Evolutionary conservation across 2,888 invertebrate genomes (phyloP), one percentile per base, ranked within the genome.

Genomic region (Iphiclides podalirius): DNA sequence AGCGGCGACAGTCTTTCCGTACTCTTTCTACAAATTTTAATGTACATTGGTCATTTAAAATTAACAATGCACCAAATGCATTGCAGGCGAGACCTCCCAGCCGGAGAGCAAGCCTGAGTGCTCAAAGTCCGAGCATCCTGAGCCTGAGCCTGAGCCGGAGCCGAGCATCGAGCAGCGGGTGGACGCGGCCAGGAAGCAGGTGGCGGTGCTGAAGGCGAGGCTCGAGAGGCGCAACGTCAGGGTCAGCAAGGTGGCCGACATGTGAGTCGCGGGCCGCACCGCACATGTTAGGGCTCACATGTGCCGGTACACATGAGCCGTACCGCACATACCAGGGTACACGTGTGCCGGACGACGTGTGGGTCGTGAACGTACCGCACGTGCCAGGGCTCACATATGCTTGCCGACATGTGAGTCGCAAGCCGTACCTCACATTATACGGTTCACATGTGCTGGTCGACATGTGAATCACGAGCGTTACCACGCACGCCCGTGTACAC

Each of bases 201-300:
- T 98, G 54, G 90, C 92, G 44, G 82, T 93, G 70, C 87, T 97
- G 55, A 92, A 93, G 58, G 92, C 94, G 63, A 91, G 95, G 63
- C 86, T 98, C 55, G 97, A 97, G 72, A 89, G 97, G 54, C 90
- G 96, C 60, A 97, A 96, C 74, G 94, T 96, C 55, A 94, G 96
- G 78, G 94, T 97, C 61, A 97, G 97, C 58, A 98, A 98, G 90
- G 97, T 97, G 9, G 95, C 97, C 1, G 97, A 98, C 76, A 94
- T 97, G 95, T 97, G 75, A 93, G 95, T 92, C n/a, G 28, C 6
- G 9, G n/a, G n/a, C n/a, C n/a, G n/a, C n/a, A n/a, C n/a, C n/a
- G n/a, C n/a, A 14, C 1, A 11, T 35, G 9, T 3, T n/a, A 26
- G 1, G 33, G 9, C 14, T 1, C 13, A 11, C 8, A 8, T 16